Conservation (phyloP, 2,113 vertebrate species). For the Dascyllus trimaculatus region DNA sequence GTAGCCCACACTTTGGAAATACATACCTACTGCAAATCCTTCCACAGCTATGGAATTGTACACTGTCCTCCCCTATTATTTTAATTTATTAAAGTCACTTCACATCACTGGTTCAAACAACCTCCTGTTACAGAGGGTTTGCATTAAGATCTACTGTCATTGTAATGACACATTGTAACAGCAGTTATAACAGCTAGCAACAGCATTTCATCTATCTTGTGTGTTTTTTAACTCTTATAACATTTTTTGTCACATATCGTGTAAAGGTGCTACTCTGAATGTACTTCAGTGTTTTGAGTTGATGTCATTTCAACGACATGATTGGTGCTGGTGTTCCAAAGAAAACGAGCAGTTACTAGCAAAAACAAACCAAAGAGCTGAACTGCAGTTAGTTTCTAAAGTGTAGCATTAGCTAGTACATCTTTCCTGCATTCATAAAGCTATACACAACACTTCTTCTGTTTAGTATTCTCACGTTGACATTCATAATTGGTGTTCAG, state of each 20-base stretch:
- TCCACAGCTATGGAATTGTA: constrained; percentile 35
- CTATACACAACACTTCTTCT: constrained; percentile 5
- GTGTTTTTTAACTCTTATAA: constrained; percentile 74
- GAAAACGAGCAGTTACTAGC: constrained; percentile 1
- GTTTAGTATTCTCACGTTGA: neutral
- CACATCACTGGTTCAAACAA: constrained; percentile 44
- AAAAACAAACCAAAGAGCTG: constrained; percentile 13
- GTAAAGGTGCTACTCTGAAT: constrained; percentile 74
- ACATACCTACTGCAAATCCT: neutral
- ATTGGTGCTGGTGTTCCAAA: constrained; percentile 25
- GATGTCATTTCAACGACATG: constrained; percentile 1
- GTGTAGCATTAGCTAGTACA: neutral
- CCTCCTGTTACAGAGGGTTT: constrained; percentile 39
- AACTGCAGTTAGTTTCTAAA: constrained; percentile 27
- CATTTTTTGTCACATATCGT: constrained; percentile 44
- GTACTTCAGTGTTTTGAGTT: constrained; percentile 54
- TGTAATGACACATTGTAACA: constrained; percentile 39
- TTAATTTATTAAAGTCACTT: constrained; percentile 75
- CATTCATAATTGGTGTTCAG: constrained; percentile 13
- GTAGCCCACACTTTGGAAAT: constrained; percentile 20
- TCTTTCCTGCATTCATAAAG: neutral
- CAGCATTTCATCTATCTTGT: constrained; percentile 31
- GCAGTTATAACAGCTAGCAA: constrained; percentile 26
- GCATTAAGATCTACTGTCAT: constrained; percentile 16
- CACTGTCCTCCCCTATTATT: constrained; percentile 48